Evolutionary conservation across 2,113 vertebrate genomes (phyloP), one percentile per base, ranked within the genome.

Genomic region (Lagopus muta): DNA sequence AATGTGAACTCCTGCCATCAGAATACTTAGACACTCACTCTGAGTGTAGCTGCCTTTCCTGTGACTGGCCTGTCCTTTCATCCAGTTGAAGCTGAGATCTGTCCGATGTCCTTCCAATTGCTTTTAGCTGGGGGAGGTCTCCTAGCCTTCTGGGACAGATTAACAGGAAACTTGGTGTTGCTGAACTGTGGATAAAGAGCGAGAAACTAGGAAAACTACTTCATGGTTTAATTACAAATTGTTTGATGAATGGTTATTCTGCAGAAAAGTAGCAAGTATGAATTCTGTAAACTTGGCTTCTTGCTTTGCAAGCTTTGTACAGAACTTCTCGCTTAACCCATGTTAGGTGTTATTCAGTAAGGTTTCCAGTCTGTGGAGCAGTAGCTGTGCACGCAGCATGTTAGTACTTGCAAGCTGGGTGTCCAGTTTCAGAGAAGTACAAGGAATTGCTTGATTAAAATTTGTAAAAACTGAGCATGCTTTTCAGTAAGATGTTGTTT

Each of bases 341-440:
- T 30, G 21, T 18, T 60, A 14, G 27, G 22, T 71, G 57, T 28
- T 54, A 27, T 17, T 86, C 54, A 24, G 13, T 61, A 34, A 1
- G 1, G 3, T n/a, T 77, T 89, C 6, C 28, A 50, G 13, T 43
- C 14, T 55, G 58, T 57, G 45, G 17, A 87, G 16, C 66, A 84
- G 57, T 84, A 74, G 20, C 18, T 38, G 4, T 4, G 1, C 34
- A 20, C 1, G 1, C 4, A 52, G 40, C 32, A 65, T 34, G n/a
- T 27, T 54, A 24, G 36, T 83, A 50, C 28, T 48, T 71, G 40
- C 52, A 38, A 85, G 66, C 34, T 30, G 14, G 0, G 5, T 74
- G 8, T 32, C 25, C 11, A 13, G 36, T 57, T 83, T 47, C 55
- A 77, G 50, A 25, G 30, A 61, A 0, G 0, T 47, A 5, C 25